Evolutionary conservation across 2,888 invertebrate species (phyloP).

Genomic region (Gymnosoma rotundatum): DNA sequence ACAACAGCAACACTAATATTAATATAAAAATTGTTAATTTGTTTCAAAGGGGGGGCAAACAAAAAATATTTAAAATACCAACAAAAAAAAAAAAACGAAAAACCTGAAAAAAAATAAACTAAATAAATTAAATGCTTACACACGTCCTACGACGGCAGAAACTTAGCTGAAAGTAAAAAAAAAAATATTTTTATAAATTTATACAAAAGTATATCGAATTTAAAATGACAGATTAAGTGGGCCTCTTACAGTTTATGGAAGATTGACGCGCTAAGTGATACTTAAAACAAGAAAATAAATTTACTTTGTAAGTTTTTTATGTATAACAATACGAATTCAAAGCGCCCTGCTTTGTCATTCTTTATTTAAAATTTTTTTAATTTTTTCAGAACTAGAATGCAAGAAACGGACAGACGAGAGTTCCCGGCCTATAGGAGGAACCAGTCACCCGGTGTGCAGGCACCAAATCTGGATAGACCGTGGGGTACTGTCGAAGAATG

Average conservation of each 20-base stretch:
- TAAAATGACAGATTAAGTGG: conserved; percentile 68
- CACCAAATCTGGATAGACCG: too few relatives aligned
- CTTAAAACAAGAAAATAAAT: conserved; percentile 5
- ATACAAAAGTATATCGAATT: conserved; percentile 33
- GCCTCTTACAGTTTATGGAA: conserved; percentile 56
- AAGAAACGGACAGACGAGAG: too few relatives aligned
- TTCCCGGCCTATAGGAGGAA: too few relatives aligned
- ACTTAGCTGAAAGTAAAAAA: conserved; percentile 3
- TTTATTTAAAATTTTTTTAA: too few relatives aligned
- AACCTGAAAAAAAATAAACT: conserved; percentile 24
- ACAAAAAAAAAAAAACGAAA: conserved; percentile 13
- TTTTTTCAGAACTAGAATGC: too few relatives aligned
- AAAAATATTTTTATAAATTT: neutral
- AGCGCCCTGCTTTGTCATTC: neutral
- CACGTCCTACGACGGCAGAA: conserved; percentile 38
- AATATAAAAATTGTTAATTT: conserved; percentile 52
- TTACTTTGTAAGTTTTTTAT: neutral
- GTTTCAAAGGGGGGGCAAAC: conserved; percentile 29
- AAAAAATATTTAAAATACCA: conserved; percentile 27
- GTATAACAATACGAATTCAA: neutral
- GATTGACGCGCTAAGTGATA: conserved; percentile 53
- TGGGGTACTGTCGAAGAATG: too few relatives aligned
- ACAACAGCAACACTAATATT: conserved; percentile 25
- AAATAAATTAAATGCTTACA: conserved; percentile 51
- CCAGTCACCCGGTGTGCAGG: too few relatives aligned